Evolutionary conservation across 2,113 vertebrate species (phyloP).

Genomic region (Sarotherodon lohbergeri): DNA sequence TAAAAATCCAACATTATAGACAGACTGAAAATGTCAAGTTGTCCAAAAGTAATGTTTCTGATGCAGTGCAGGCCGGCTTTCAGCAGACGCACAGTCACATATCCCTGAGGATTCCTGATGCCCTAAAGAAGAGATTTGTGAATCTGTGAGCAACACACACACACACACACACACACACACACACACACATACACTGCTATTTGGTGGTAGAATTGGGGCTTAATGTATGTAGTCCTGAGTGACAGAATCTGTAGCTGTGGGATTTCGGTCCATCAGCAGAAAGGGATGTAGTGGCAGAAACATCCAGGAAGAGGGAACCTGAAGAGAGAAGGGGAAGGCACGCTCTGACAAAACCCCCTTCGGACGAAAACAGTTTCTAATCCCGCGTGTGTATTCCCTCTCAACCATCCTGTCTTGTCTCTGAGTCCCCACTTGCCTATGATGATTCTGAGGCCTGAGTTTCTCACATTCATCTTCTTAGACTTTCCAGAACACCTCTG

Average conservation of each 20-base stretch:
- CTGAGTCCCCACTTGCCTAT: background rate
- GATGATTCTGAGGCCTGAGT: background rate
- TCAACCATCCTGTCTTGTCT: background rate
- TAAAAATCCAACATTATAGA: background rate
- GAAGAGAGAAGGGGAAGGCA: background rate
- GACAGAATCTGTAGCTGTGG: constrained; percentile 23
- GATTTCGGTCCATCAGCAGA: constrained; percentile 1
- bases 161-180: background rate
- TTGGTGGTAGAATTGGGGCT: background rate
- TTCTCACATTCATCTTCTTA: background rate
- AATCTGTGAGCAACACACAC: background rate
- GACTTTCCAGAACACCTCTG: background rate
- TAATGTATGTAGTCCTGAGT: background rate
- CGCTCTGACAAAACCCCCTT: constrained; percentile 3
- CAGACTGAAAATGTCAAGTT: constrained; percentile 28
- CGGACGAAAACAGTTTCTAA: background rate
- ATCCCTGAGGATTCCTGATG: background rate
- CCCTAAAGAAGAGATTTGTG: background rate
- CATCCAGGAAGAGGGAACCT: background rate
- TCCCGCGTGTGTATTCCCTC: background rate
- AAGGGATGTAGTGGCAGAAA: background rate
- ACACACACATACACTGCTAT: background rate
- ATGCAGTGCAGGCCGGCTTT: background rate
- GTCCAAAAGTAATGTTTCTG: constrained; percentile 9
- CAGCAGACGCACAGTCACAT: background rate